phyloP scores from a whole-genome alignment of 2,888 invertebrate species.

The Megaustenia siamemsis region DNA sequence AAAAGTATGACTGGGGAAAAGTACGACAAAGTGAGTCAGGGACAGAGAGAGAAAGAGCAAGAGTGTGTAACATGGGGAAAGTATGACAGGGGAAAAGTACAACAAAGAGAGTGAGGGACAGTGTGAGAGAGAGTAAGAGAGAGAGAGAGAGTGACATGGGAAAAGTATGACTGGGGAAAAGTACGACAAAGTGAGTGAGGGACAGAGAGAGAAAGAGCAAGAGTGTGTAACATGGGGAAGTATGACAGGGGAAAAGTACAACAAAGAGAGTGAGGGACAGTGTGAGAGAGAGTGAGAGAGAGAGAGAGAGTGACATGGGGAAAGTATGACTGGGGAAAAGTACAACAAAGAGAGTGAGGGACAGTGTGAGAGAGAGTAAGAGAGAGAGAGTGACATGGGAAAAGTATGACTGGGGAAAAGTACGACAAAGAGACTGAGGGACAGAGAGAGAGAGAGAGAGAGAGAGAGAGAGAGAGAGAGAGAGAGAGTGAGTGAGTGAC shows the following conservation, averaged over 20 bases:
- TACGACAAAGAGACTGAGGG: background rate
- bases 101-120: no score
- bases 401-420: background rate
- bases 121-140: constrained; percentile 17
- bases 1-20: no score
- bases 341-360: constrained; percentile 9
- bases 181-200: no score
- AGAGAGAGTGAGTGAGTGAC: background rate
- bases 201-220: no score
- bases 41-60: background rate
- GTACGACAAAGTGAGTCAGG: background rate
- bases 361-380: background rate
- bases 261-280: no score
- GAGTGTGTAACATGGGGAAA: no score
- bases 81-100: no score
- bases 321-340: no score
- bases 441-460: background rate
- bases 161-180: no score
- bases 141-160: constrained; percentile 21
- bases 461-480: background rate
- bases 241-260: no score
- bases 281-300: background rate
- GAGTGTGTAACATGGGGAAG: no score
- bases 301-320: background rate
- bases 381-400: background rate